These are phyloP conservation scores for Puntigrus tetrazona DNA, from an alignment of 2,113 vertebrate species.

Conservation along the genomic window DNA sequence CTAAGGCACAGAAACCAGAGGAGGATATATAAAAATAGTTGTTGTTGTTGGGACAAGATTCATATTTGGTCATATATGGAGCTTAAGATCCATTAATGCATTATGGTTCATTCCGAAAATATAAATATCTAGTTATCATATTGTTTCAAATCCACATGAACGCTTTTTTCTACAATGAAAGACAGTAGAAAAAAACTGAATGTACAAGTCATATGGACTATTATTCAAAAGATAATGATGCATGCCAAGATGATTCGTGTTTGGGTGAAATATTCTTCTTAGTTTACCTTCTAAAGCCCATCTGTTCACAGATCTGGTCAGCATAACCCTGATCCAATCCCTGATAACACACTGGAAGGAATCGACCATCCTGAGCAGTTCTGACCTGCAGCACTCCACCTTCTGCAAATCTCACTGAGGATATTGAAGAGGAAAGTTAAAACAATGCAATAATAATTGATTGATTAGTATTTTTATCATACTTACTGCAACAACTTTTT, in stretches of 20 bases:
- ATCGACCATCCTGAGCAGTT: constrained; percentile 62
- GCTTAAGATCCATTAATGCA: not conserved
- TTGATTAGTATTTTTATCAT: too few species aligned
- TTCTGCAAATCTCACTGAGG: constrained; percentile 65
- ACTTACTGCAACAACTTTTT: too few species aligned
- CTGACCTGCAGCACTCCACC: constrained; percentile 60
- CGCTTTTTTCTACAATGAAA: not conserved
- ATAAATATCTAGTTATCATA: not conserved
- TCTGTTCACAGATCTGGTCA: constrained; percentile 62
- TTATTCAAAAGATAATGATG: not conserved
- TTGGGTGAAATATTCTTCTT: not conserved
- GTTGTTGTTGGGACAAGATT: not conserved
- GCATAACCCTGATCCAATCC: constrained; percentile 59
- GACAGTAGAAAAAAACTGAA: not conserved
- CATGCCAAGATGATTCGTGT: not conserved
- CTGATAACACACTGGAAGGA: constrained; percentile 69
- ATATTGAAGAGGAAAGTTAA: not conserved
- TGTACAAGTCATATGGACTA: not conserved
- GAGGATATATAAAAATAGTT: not conserved
- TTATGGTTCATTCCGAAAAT: not conserved
- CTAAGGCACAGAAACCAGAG: constrained; percentile 53
- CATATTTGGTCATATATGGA: not conserved
- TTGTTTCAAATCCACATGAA: not conserved
- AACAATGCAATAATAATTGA: not conserved
- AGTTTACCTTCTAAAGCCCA: constrained; percentile 70